Conservation (phyloP, 2,888 invertebrate genomes). For the Phyto melanocephala region DNA sequence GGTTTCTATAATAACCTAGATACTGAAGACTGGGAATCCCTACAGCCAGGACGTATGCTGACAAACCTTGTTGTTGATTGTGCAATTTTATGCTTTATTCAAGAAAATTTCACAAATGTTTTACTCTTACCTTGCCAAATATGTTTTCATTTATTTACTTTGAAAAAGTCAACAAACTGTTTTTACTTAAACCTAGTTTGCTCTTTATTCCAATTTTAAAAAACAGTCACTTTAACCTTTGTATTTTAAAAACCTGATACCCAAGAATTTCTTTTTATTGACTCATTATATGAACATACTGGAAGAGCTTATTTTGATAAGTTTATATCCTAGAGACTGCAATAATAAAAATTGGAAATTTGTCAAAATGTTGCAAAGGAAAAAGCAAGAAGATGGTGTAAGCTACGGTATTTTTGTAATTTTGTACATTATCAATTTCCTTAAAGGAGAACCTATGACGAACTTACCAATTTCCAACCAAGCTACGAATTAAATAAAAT, state of each 20-base stretch:
- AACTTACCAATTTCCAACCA: neutral
- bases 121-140: constrained; percentile 2
- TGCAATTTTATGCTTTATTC: neutral
- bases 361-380: neutral
- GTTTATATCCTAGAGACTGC: neutral
- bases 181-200: neutral
- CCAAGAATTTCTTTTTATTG: neutral
- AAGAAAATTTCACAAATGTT: neutral
- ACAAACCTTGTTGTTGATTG: constrained; percentile 4
- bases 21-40: neutral
- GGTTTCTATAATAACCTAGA: neutral
- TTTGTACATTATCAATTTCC: neutral
- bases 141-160: neutral
- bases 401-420: constrained; percentile 3
- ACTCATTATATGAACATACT: neutral
- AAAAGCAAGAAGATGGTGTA: neutral
- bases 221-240: neutral
- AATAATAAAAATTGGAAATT: neutral
- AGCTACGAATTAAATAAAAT: neutral
- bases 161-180: neutral
- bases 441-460: neutral
- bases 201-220: constrained; percentile 4
- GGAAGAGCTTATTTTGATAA: neutral
- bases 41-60: too few relatives aligned
- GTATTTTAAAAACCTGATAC: neutral